Percentiles rank a stretch among this genome's conserved stretches.
These are phyloP conservation scores for Agrenia bidenticulata DNA, from an alignment of 2,888 invertebrate genomes.

Conservation along the genomic window DNA sequence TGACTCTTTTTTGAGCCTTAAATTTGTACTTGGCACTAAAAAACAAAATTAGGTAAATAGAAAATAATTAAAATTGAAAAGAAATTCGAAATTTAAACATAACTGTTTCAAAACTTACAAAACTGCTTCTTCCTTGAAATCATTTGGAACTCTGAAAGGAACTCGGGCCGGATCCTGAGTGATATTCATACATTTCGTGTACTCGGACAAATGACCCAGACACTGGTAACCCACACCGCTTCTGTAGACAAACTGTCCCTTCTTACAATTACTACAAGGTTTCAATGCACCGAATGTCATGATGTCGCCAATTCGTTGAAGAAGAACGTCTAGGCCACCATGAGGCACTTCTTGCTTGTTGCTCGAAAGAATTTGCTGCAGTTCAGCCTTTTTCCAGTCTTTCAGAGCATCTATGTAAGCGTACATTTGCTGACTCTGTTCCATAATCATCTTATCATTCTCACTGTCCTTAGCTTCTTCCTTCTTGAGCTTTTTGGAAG, in stretches of 20 bases:
- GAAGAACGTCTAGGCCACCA: slow-evolving; percentile 56
- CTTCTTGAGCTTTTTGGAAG: slow-evolving; percentile 48
- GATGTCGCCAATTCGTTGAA: slow-evolving; percentile 77
- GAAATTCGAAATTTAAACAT: too few relatives aligned
- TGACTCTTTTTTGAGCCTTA: slow-evolving; percentile 32
- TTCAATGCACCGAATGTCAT: slow-evolving; percentile 84
- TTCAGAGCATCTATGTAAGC: slow-evolving; percentile 66
- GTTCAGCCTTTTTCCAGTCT: slow-evolving; percentile 61
- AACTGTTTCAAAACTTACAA: slow-evolving; percentile 59
- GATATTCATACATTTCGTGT: slow-evolving; percentile 80
- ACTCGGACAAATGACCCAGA: slow-evolving; percentile 78
- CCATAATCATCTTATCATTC: slow-evolving; percentile 64
- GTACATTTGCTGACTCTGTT: slow-evolving; percentile 73
- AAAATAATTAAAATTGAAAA: neutral
- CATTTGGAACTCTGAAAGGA: slow-evolving; percentile 68
- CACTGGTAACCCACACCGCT: slow-evolving; percentile 79
- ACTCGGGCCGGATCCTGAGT: slow-evolving; percentile 71
- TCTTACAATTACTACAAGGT: slow-evolving; percentile 75
- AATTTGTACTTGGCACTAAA: slow-evolving; percentile 58
- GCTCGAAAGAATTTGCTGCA: slow-evolving; percentile 66
- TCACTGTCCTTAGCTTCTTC: slow-evolving; percentile 54
- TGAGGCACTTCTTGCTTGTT: slow-evolving; percentile 72
- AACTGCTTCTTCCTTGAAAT: slow-evolving; percentile 62
- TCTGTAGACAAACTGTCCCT: slow-evolving; percentile 65
- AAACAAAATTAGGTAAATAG: slow-evolving; percentile 32